These are phyloP conservation scores for Phrynocephalus guinanensis DNA, from an alignment of 2,797 vertebrate species.

Conservation along the genomic window DNA sequence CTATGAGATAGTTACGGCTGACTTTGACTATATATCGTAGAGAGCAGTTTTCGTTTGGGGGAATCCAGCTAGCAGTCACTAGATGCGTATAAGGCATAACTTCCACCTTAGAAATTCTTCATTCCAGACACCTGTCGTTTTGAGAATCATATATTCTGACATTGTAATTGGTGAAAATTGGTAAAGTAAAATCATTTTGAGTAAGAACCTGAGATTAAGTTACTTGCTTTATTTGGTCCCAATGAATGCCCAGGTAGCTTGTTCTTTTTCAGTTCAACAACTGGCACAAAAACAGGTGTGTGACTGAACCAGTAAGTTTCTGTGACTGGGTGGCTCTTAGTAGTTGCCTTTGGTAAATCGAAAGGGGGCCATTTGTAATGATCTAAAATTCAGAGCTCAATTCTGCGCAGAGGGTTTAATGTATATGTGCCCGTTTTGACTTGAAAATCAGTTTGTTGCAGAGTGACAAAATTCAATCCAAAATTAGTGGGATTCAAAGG, in stretches of 20 bases:
- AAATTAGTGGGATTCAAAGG: too few relatives aligned
- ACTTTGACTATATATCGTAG: background rate
- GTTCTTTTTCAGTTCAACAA: background rate
- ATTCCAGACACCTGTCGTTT: too few relatives aligned
- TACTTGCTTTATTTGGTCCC: background rate
- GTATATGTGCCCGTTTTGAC: too few relatives aligned
- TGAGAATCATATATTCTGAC: background rate
- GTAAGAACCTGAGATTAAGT: background rate
- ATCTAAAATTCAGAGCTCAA: background rate
- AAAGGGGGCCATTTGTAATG: background rate
- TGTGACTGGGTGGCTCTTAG: background rate
- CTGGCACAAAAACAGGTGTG: background rate
- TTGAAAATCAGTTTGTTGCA: too few relatives aligned
- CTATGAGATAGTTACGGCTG: background rate
- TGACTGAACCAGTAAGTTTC: background rate
- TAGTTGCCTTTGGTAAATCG: background rate
- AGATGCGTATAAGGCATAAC: background rate
- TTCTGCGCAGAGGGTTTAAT: background rate
- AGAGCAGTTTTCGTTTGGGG: background rate
- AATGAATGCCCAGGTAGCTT: background rate
- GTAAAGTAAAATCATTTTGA: background rate
- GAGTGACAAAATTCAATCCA: too few relatives aligned
- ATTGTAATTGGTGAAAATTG: background rate
- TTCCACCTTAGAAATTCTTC: background rate
- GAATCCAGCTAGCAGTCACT: background rate